These are phyloP conservation scores for Podarcis cretensis DNA, from an alignment of 2,113 vertebrate genomes.

Conservation along the genomic window DNA sequence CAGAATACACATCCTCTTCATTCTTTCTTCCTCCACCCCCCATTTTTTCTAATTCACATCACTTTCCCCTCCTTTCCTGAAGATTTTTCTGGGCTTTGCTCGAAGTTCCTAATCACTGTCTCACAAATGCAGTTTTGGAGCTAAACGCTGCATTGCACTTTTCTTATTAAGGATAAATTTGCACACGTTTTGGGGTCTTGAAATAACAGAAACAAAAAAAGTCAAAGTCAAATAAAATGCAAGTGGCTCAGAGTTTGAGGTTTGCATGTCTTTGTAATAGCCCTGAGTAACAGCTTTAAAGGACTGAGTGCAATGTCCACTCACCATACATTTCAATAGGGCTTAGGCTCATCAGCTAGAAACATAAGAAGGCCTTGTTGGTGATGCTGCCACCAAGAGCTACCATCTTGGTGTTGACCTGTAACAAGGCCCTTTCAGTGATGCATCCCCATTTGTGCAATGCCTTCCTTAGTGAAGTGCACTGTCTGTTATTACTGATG, in stretches of 20 bases:
- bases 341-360: neutral
- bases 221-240: neutral
- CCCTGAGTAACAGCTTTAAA: neutral
- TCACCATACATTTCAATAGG: neutral
- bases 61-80: slow-evolving; percentile 59
- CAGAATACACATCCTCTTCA: slow-evolving; percentile 62
- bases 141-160: slow-evolving; percentile 42
- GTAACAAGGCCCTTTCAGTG: too few species aligned
- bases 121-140: slow-evolving; percentile 52
- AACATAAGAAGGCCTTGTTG: neutral
- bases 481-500: too few species aligned
- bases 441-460: too few species aligned
- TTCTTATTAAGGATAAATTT: neutral
- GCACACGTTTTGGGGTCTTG: too few species aligned
- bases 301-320: neutral
- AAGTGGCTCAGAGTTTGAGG: neutral
- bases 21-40: neutral
- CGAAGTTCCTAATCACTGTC: slow-evolving; percentile 45
- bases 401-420: too few species aligned
- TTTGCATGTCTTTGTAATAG: neutral
- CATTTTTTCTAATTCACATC: slow-evolving; percentile 50
- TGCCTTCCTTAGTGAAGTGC: too few species aligned
- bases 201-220: neutral
- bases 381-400: too few species aligned
- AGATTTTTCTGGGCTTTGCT: slow-evolving; percentile 43